Percentiles rank a stretch among this genome's conserved stretches.
phyloP scores from a whole-genome alignment of 1,140 invertebrate species.

The Nasonia giraulti region DNA sequence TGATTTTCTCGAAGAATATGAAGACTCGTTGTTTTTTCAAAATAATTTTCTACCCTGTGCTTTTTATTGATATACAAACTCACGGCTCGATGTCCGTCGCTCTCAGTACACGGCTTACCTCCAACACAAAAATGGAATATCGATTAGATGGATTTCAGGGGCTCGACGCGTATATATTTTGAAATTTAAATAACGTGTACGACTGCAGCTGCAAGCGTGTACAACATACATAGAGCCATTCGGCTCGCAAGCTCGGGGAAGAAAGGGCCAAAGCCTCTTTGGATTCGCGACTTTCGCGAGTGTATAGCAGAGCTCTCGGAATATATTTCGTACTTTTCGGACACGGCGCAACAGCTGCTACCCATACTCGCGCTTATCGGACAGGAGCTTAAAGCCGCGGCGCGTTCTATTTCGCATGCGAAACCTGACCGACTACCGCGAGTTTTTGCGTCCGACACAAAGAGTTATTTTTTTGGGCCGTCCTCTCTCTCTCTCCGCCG shows the following conservation, averaged over 20 bases:
- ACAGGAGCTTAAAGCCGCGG: background rate
- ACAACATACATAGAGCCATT: too few relatives aligned
- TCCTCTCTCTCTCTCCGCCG: background rate
- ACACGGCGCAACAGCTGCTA: conserved; percentile 24
- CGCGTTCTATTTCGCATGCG: conserved; percentile 27
- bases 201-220: background rate
- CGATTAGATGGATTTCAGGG: background rate
- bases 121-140: background rate
- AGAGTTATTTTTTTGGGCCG: background rate
- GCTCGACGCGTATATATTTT: background rate
- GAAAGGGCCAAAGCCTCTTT: background rate
- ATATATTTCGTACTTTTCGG: conserved; percentile 32
- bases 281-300: background rate
- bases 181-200: background rate
- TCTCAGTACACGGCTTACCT: background rate
- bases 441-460: background rate
- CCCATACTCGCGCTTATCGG: background rate
- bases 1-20: background rate
- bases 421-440: conserved; percentile 9
- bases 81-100: too few relatives aligned
- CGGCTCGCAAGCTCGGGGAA: background rate
- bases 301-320: background rate
- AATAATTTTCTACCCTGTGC: background rate
- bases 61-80: background rate
- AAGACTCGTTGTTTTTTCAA: background rate